phyloP scores from a whole-genome alignment of 1,140 invertebrate species.

The Oncopeltus fasciatus region DNA sequence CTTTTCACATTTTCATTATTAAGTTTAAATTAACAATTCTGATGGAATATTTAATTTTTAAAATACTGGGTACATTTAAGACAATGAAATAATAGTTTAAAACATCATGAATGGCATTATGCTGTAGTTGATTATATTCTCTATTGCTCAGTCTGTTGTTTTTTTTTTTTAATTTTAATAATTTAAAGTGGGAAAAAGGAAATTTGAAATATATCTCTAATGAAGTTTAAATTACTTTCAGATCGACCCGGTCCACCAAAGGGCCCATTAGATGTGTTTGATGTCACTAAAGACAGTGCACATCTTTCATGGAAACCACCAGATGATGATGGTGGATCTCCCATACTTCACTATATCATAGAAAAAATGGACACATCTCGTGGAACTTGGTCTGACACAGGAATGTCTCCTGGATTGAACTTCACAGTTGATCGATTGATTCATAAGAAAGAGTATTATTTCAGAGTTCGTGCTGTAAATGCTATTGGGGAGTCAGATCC shows the following conservation, averaged over 20 bases:
- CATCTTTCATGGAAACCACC: slow-evolving; percentile 70
- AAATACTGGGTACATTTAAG: too few relatives aligned
- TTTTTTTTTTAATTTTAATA: not conserved
- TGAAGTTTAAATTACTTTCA: slow-evolving; percentile 23
- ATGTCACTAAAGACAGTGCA: slow-evolving; percentile 81
- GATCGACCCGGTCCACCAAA: slow-evolving; percentile 77
- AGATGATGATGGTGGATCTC: slow-evolving; percentile 78
- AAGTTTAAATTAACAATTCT: too few relatives aligned
- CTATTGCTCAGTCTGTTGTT: not conserved
- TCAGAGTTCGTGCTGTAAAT: slow-evolving; percentile 85
- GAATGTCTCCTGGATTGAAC: slow-evolving; percentile 66
- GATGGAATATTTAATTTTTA: too few relatives aligned
- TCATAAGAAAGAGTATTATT: slow-evolving; percentile 85
- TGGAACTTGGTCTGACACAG: slow-evolving; percentile 89
- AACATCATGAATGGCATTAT: too few relatives aligned
- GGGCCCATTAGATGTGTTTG: slow-evolving; percentile 67
- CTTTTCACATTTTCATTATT: too few relatives aligned
- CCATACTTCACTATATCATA: slow-evolving; percentile 88
- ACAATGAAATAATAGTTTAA: too few relatives aligned
- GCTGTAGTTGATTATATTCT: too few relatives aligned
- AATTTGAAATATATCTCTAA: too few relatives aligned
- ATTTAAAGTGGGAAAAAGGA: too few relatives aligned
- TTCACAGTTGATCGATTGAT: slow-evolving; percentile 74
- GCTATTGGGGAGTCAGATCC: slow-evolving; percentile 88
- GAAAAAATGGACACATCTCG: slow-evolving; percentile 94